Percentiles rank a stretch among this genome's conserved stretches.
Evolutionary conservation across 2,888 invertebrate species (phyloP).

Genomic region (Ethmia dodecea): DNA sequence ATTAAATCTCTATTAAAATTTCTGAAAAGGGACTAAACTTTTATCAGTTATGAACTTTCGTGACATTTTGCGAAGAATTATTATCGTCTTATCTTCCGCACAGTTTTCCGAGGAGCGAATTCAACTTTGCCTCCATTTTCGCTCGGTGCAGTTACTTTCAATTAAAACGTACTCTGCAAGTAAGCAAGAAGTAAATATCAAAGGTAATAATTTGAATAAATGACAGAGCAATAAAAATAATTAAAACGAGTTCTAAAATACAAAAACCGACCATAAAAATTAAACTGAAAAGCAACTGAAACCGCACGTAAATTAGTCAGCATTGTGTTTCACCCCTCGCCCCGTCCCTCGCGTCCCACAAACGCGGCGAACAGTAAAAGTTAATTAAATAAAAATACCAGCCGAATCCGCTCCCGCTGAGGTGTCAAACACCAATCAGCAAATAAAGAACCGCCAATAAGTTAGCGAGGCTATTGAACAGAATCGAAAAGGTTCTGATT

Average conservation of each 20-base stretch:
- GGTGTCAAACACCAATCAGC: slow-evolving; percentile 71
- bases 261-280: slow-evolving; percentile 36
- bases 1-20: slow-evolving; percentile 74
- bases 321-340: slow-evolving; percentile 47
- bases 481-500: slow-evolving; percentile 69
- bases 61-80: slow-evolving; percentile 74
- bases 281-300: slow-evolving; percentile 45
- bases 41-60: slow-evolving; percentile 75
- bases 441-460: slow-evolving; percentile 72
- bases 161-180: slow-evolving; percentile 34
- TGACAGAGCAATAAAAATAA: slow-evolving; percentile 32
- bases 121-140: slow-evolving; percentile 50
- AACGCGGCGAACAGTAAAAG: slow-evolving; percentile 48
- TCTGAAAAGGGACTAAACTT: slow-evolving; percentile 69
- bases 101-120: slow-evolving; percentile 51
- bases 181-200: slow-evolving; percentile 13
- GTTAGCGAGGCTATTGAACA: slow-evolving; percentile 66
- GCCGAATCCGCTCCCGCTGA: slow-evolving; percentile 51
- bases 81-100: slow-evolving; percentile 67
- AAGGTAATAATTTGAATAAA: slow-evolving; percentile 25
- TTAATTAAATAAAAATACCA: slow-evolving; percentile 70
- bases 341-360: slow-evolving; percentile 33
- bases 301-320: slow-evolving; percentile 59
- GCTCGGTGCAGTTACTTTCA: slow-evolving; percentile 58
- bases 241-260: slow-evolving; percentile 38